Percentiles rank a stretch among this genome's conserved stretches.
Evolutionary conservation across 2,113 vertebrate species (phyloP).

Genomic region (Protobothrops mucrosquamatus): DNA sequence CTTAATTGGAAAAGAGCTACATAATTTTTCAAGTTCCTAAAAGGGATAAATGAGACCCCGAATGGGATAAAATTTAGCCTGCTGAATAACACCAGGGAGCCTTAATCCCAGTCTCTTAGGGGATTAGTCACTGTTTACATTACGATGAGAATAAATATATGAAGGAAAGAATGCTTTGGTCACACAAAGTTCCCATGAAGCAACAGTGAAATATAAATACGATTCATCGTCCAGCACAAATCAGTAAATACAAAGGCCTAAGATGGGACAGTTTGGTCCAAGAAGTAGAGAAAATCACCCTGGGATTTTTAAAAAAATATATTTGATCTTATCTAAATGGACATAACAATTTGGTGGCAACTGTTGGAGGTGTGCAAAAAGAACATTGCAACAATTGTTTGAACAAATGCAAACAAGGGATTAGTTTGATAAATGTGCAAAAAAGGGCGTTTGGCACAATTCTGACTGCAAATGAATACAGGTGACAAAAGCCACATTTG

Average conservation of each 20-base stretch:
- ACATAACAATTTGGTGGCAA: not conserved
- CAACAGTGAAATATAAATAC: not conserved
- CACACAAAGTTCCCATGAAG: not conserved
- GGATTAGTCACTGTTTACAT: not conserved
- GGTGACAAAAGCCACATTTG: not conserved
- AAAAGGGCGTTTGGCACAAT: not conserved
- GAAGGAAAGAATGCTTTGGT: not conserved
- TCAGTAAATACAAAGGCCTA: too few species aligned
- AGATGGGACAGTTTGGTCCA: too few species aligned
- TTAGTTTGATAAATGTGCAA: not conserved
- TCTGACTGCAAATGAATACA: not conserved
- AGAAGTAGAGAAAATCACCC: too few species aligned
- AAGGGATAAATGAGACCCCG: not conserved
- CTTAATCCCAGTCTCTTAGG: not conserved
- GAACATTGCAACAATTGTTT: not conserved
- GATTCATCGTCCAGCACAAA: too few species aligned
- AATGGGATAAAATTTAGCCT: not conserved
- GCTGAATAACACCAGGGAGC: not conserved
- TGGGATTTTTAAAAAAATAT: too few species aligned
- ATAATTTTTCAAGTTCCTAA: not conserved
- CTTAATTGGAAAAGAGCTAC: not conserved
- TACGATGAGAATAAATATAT: not conserved
- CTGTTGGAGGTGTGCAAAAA: not conserved
- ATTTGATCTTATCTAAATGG: too few species aligned
- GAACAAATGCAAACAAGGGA: not conserved